Evolutionary conservation across 2,113 vertebrate genomes (phyloP).

Genomic region (Puffinus mauretanicus): DNA sequence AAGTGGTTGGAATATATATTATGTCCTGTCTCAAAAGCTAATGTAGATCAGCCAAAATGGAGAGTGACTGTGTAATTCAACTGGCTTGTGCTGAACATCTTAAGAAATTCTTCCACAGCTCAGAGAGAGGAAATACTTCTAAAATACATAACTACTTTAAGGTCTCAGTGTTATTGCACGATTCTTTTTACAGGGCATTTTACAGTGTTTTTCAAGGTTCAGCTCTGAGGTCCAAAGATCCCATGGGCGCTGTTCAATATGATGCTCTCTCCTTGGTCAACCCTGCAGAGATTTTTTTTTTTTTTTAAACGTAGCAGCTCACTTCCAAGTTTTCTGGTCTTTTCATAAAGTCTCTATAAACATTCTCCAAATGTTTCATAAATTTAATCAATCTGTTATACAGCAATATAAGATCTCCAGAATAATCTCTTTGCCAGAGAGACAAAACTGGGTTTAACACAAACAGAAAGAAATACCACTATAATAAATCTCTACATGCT

Average conservation of each 20-base stretch:
- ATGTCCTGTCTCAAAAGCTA: background rate
- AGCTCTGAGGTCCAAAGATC: background rate
- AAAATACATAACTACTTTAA: background rate
- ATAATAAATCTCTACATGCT: background rate
- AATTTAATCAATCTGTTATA: conserved; percentile 5
- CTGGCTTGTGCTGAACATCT: background rate
- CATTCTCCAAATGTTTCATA: background rate
- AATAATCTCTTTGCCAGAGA: background rate
- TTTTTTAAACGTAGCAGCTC: background rate
- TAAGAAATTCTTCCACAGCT: background rate
- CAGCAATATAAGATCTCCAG: background rate
- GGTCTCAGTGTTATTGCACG: background rate
- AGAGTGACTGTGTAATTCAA: background rate
- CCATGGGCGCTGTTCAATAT: background rate
- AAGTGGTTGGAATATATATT: background rate
- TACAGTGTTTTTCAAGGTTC: background rate
- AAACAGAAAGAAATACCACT: background rate
- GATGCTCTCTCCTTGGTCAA: background rate
- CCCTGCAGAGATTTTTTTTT: background rate
- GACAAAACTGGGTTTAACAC: background rate
- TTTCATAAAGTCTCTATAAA: background rate
- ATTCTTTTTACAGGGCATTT: background rate
- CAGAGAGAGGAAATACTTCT: background rate
- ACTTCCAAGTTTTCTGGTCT: background rate
- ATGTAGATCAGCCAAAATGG: background rate